A percentile compares a stretch with the other conserved stretches of the same genome.
Conservation (phyloP, 2,113 vertebrate species). For the Alectura lathami region DNA sequence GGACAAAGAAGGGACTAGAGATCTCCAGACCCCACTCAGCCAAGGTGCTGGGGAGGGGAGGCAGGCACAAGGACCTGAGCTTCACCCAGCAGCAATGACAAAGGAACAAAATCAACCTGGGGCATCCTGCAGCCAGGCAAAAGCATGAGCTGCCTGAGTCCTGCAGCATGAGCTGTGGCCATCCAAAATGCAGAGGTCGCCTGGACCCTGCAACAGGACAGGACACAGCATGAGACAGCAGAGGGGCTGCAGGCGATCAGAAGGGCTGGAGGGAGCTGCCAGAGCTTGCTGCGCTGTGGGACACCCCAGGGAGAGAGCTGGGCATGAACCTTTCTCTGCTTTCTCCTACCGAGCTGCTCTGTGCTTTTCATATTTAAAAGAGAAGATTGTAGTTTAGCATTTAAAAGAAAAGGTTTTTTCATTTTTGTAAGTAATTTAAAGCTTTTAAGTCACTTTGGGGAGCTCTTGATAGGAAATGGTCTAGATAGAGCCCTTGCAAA, state of each 20-base stretch:
- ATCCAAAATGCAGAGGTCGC: background rate
- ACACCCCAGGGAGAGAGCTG: background rate
- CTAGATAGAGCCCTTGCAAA: background rate
- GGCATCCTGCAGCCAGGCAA: too few species aligned
- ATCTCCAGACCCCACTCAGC: background rate
- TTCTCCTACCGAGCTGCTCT: background rate
- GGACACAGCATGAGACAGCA: too few species aligned
- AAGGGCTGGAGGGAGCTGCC: too few species aligned
- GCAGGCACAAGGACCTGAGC: background rate
- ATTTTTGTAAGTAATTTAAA: background rate
- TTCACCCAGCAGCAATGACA: background rate
- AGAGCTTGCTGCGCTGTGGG: background rate
- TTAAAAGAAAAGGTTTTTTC: background rate
- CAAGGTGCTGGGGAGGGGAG: background rate
- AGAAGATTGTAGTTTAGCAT: background rate
- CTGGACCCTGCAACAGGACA: background rate
- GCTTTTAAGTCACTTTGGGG: background rate
- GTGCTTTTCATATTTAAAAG: background rate
- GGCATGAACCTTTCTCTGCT: background rate
- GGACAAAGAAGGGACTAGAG: background rate
- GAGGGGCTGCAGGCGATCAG: background rate
- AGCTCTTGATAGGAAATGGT: accelerated
- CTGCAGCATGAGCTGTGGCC: background rate
- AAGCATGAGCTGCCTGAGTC: too few species aligned
- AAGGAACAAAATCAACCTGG: too few species aligned